Evolutionary conservation across 2,113 vertebrate species (phyloP), one percentile per base, ranked within the genome.

Genomic region (Oreocharis arfaki): DNA sequence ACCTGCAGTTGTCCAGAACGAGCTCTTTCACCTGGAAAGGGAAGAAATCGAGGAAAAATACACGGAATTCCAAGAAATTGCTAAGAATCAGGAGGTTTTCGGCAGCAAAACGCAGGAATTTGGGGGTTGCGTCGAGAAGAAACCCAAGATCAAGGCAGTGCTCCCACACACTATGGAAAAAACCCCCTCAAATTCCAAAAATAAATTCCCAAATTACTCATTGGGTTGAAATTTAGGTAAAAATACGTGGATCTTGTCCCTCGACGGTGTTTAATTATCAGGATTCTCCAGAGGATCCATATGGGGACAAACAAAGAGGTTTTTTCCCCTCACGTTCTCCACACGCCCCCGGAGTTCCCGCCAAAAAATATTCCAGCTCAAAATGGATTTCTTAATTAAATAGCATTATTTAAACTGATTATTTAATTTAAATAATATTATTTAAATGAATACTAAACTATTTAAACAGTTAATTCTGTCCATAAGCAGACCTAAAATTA

Each of bases 1-100:
- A 99, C 96, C 99, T 98, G 96, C 99, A 99, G 98, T 99, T 99
- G 98, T 99, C 99, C 86, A 99, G 98, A 92, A 99, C 99, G 2
- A 99, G 99, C 77, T 99, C 99, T 98, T 99, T 99, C 90, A 99
- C 99, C 87, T 89, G 78, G 10, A 30, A 7, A n/a, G 6, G 15
- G 18, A 10, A 16, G 16, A 16, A 67, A 75, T 6, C 10, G 0
- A 5, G 23, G 57, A 2, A 41, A 49, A n/a, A 30, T 0, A 1
- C 4, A 3, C 39, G 59, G 59, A 56, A 74, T 75, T 56, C 5
- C n/a, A 18, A 1, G 19, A 16, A 23, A 41, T 10, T 5, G 0
- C 4, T 1, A 17, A 26, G 13, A 37, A 37, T 14, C 7, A 0
- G 9, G 57, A 47, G 17, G 28, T 24, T 74, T 39, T 2, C 6